These are phyloP conservation scores for Pyrgus malvae DNA, from an alignment of 2,888 invertebrate species.

Conservation along the genomic window DNA sequence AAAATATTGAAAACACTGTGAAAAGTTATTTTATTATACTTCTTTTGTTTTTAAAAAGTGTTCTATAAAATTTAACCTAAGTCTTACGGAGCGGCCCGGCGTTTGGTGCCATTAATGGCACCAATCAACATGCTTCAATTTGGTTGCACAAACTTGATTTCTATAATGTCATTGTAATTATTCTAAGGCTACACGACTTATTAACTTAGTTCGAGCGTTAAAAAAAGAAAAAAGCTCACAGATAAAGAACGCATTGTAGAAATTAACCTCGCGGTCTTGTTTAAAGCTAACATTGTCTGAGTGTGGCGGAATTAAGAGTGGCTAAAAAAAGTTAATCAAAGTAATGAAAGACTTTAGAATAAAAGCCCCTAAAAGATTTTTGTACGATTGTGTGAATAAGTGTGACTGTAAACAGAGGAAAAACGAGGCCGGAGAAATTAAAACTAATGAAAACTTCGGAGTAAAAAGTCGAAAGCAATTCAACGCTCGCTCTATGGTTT, in stretches of 20 bases:
- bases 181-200: conserved; percentile 1
- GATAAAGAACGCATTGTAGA: conserved; percentile 22
- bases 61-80: no score
- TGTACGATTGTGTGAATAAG: conserved; percentile 24
- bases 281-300: conserved; percentile 23
- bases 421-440: conserved; percentile 22
- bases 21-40: no score
- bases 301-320: conserved; percentile 30
- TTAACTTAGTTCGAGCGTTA: conserved; percentile 1
- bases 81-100: no score
- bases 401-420: conserved; percentile 24
- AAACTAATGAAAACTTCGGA: conserved; percentile 26
- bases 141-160: no score
- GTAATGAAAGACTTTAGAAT: conserved; percentile 31
- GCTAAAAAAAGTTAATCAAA: conserved; percentile 35
- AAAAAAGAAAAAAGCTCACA: conserved; percentile 3
- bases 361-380: conserved; percentile 26
- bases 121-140: no score
- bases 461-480: conserved; percentile 15
- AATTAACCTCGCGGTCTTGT: conserved; percentile 19
- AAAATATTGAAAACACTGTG: no score
- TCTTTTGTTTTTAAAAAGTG: no score
- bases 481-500: neutral
- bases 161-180: no score
- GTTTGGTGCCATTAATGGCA: no score